Evolutionary conservation across 35 echinoderm and acorn worm genomes (phyloP), one percentile per base, ranked within the genome.

Genomic region (Eucidaris tribuloides): DNA sequence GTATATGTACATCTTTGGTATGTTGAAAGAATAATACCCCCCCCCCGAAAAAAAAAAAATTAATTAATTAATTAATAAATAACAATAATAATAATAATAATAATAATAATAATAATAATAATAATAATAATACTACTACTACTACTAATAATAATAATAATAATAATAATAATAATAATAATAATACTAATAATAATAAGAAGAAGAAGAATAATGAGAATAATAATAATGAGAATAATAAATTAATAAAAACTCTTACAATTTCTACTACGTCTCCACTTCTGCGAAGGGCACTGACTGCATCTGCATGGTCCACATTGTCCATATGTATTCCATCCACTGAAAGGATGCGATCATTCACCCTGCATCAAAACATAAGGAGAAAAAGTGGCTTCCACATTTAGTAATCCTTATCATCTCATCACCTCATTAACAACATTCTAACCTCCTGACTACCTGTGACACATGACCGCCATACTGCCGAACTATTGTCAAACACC

Each of bases 271-370:
- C 58, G 46, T 92, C 80, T 50, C 89, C 89, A 77, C 88, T 85
- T 40, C 76, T 83, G 27, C 85, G 71, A 0, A 97, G 81, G 27
- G 94, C 81, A 18, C 63, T 78, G 11, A 97, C 62, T 37, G 94
- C 94, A 52, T 84, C 82, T 19, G 39, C 60, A 61, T 97, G 94
- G 41, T 91, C 59, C 2, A 86, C 94, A 76, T 83, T 89, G 17
- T 97, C 94, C 89, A 97, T 82, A 58, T 39, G 58, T 32, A 84
- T 72, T 18, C 89, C 89, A 78, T 92, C 92, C 20, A 97, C 89
- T 42, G 76, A 81, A 30, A 97, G 33, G 15, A 97, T 79, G 78
- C 94, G 83, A 78, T 97, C 94, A 89, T 92, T 86, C 18, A 89
- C 87, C 60, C 94, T 97, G 65, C 59, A 88, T 42, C 29, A 33